These are phyloP conservation scores for Triplophysa rosa DNA, from an alignment of 2,113 vertebrate species.

Conservation along the genomic window DNA sequence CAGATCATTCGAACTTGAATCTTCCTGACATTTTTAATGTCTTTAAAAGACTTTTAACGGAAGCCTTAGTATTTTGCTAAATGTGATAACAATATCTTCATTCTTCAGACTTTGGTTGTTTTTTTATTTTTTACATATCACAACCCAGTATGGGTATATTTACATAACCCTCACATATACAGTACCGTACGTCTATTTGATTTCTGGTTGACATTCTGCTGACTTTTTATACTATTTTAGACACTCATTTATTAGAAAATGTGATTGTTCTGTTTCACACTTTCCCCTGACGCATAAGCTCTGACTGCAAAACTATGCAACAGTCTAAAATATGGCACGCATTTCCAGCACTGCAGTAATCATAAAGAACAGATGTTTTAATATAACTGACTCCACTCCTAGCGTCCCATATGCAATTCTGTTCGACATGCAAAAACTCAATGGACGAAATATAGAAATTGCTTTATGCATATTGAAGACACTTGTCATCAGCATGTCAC, in stretches of 20 bases:
- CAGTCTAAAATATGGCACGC: neutral
- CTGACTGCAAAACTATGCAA: conserved; percentile 25
- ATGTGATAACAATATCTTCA: no score
- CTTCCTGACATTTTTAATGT: no score
- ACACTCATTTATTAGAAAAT: neutral
- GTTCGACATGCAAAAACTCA: conserved; percentile 70
- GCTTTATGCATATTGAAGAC: conserved; percentile 90
- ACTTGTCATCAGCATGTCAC: conserved; percentile 97
- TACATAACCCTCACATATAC: no score
- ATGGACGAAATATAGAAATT: conserved; percentile 73
- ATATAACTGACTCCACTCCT: conserved; percentile 53
- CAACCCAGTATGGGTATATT: no score
- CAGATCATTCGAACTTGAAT: no score
- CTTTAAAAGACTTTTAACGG: no score
- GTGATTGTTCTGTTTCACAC: neutral
- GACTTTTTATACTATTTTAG: neutral
- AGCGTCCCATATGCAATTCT: conserved; percentile 70
- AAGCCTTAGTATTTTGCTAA: no score
- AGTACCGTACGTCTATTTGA: no score
- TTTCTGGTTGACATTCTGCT: no score
- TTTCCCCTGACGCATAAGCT: neutral
- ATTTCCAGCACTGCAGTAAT: conserved; percentile 64
- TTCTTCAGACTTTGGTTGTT: no score
- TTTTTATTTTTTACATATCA: no score
- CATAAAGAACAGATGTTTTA: conserved; percentile 75